Evolutionary conservation across 2,888 invertebrate species (phyloP).

Genomic region (Heteromyza rotundicornis): DNA sequence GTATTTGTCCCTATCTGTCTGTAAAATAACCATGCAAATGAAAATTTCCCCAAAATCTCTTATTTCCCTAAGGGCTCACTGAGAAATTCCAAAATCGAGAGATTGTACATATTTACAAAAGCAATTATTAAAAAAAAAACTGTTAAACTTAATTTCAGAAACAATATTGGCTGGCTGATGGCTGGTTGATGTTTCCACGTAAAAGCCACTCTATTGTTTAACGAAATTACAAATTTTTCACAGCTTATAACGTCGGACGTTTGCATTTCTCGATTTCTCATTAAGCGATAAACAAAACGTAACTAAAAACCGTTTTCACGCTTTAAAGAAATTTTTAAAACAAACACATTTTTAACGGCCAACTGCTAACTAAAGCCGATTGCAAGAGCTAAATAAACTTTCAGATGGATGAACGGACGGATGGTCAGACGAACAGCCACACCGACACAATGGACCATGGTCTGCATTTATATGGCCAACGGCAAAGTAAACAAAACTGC

Average conservation of each 20-base stretch:
- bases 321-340: not conserved
- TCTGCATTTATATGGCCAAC: no score
- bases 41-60: no score
- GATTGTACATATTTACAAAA: no score
- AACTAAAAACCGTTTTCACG: not conserved
- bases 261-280: constrained; percentile 4
- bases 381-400: not conserved
- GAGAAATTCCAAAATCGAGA: no score
- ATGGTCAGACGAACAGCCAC: not conserved
- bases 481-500: not conserved
- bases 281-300: constrained; percentile 3
- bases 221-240: not conserved
- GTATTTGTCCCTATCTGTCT: no score
- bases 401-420: not conserved
- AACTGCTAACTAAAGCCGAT: not conserved
- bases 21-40: no score
- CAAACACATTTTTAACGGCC: constrained; percentile 2
- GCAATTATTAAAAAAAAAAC: no score
- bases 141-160: no score
- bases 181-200: not conserved
- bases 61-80: no score
- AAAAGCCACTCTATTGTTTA: not conserved
- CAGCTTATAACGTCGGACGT: not conserved
- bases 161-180: no score
- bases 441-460: not conserved